Evolutionary conservation across 2,888 invertebrate species (phyloP).

Genomic region (Lepidocyrtinus sp.): DNA sequence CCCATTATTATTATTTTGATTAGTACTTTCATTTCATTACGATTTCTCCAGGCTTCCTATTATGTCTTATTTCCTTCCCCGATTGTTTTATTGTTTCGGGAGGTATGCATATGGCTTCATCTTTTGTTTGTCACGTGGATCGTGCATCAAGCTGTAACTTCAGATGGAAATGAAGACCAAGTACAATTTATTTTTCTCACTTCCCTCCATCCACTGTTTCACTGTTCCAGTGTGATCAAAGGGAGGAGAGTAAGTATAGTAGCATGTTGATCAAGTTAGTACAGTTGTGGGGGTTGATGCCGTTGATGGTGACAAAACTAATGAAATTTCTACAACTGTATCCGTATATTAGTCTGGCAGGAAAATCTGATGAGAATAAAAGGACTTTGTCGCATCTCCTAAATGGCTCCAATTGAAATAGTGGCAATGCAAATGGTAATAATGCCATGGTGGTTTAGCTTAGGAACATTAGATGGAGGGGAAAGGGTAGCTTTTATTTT

Average conservation of each 20-base stretch:
- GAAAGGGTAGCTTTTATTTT: constrained; percentile 58
- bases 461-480: constrained; percentile 33
- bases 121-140: constrained; percentile 10
- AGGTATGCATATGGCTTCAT: background rate
- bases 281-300: no score
- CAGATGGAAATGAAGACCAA: background rate
- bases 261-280: no score
- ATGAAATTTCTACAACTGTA: no score
- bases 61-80: no score
- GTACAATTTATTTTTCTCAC: constrained; percentile 1
- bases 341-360: no score
- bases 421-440: constrained; percentile 13
- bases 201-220: no score
- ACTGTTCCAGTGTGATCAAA: no score
- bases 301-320: no score
- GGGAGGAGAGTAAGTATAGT: no score
- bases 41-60: no score
- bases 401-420: constrained; percentile 3
- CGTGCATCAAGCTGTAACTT: no score
- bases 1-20: constrained; percentile 3
- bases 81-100: no score
- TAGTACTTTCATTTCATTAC: background rate
- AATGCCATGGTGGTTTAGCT: background rate
- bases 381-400: constrained; percentile 6
- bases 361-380: constrained; percentile 7